Evolutionary conservation across 2,797 vertebrate species (phyloP), one percentile per base, ranked within the genome.

Genomic region (Hydrolagus colliei): DNA sequence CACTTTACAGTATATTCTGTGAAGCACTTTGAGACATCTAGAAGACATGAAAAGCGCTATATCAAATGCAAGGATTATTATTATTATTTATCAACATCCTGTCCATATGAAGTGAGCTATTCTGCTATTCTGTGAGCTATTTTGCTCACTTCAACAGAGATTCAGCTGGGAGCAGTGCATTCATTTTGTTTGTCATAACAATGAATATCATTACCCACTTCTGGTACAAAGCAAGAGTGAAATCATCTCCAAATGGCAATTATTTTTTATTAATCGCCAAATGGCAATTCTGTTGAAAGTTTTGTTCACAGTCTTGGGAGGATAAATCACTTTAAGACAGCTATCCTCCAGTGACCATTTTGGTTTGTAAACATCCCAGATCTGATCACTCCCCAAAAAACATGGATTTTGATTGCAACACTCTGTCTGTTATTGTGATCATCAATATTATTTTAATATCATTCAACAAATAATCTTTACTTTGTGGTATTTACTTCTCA

Each of bases 291-390:
- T 71, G 32, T 9, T 41, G 11, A 71, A 84, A 68, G 32, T 84
- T 27, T 35, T 8, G 10, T 18, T 41, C 13, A 35, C 63, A 82
- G 18, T 10, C 16, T n/a, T 27, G 63, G 27, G 41, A 82, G 63
- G 79, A 41, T 82, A 67, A 84, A 84, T 84, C 65, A 68, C 27
- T 84, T 68, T 18, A 84, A 84, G 79, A 41, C 65, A 84, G 63
- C 35, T 80, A 35, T 35, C 67, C 14, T 67, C 78, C 14, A 82
- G 32, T 82, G 41, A 67, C 63, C 78, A 27, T 67, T 84, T 84
- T n/a, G 65, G 63, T 84, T 84, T 41, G 67, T 67, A 84, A 35
- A 52, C 68, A 41, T 52, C 32, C 5, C 65, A 84, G 65, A 84
- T 84, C 65, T 68, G 65, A 84, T 84, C 41, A 84, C 67, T 52